Evolutionary conservation across 1,140 invertebrate species (phyloP).

Genomic region (Harpegnathos saltator): DNA sequence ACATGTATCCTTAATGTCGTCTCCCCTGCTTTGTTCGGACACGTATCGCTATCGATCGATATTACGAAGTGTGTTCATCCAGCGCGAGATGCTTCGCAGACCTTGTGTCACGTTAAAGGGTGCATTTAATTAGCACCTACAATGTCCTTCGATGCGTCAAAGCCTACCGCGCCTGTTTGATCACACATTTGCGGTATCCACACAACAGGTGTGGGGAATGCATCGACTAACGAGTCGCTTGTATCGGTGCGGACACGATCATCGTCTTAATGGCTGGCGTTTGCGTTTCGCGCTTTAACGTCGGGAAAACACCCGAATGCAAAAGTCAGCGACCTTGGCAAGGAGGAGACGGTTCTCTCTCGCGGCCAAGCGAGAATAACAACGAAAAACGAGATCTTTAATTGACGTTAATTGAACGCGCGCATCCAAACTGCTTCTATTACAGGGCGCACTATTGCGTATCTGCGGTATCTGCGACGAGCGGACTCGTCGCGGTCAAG

Average conservation of each 20-base stretch:
- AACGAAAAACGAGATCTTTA: no score
- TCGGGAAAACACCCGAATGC: neutral
- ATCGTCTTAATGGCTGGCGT: neutral
- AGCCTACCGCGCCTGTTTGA: slow-evolving; percentile 55
- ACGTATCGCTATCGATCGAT: slow-evolving; percentile 57
- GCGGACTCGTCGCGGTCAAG: no score
- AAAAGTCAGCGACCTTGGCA: neutral
- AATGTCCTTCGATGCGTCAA: slow-evolving; percentile 63
- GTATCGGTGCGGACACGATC: neutral
- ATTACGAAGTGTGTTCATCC: slow-evolving; percentile 66
- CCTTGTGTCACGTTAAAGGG: slow-evolving; percentile 74
- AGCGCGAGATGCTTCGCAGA: slow-evolving; percentile 52
- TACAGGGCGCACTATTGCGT: no score
- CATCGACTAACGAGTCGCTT: slow-evolving; percentile 39
- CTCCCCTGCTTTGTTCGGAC: slow-evolving; percentile 22
- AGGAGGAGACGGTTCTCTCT: neutral
- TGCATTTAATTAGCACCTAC: slow-evolving; percentile 78
- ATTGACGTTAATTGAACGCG: no score
- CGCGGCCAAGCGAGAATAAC: neutral
- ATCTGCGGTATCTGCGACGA: no score
- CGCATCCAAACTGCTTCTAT: no score
- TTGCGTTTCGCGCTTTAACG: neutral
- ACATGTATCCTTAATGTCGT: slow-evolving; percentile 2
- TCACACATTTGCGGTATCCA: slow-evolving; percentile 42
- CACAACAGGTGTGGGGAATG: slow-evolving; percentile 23